phyloP scores from a whole-genome alignment of 2,113 vertebrate species.

The Oncorhynchus clarkii region DNA sequence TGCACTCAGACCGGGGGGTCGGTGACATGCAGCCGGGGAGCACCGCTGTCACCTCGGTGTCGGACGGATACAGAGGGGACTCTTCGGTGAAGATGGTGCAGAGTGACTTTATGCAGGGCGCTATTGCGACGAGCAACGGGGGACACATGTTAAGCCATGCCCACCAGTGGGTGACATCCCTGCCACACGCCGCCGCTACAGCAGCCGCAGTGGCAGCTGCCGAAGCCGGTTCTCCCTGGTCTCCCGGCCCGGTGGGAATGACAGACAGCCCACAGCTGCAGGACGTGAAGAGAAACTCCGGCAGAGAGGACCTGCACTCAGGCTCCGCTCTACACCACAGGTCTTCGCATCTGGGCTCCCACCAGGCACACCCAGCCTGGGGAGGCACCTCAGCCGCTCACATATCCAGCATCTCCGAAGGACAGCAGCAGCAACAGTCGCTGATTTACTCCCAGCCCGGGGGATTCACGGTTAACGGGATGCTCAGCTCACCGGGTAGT shows the following conservation, averaged over 20 bases:
- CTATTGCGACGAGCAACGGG: constrained; percentile 90
- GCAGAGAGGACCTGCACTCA: constrained; percentile 84
- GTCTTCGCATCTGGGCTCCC: constrained; percentile 79
- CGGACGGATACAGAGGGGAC: constrained; percentile 86
- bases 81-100: constrained; percentile 89
- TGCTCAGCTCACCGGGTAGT: constrained; percentile 86
- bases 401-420: constrained; percentile 81
- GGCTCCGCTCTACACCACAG: constrained; percentile 87
- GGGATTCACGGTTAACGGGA: constrained; percentile 94
- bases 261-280: constrained; percentile 79
- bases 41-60: constrained; percentile 81
- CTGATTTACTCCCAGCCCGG: constrained; percentile 90
- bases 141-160: constrained; percentile 93
- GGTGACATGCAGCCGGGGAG: constrained; percentile 85
- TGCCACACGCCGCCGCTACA: constrained; percentile 89
- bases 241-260: constrained; percentile 80
- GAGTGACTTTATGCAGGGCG: constrained; percentile 93
- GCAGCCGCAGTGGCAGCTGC: constrained; percentile 85
- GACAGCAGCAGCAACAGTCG: constrained; percentile 82
- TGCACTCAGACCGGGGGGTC: constrained; percentile 84
- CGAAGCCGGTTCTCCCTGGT: constrained; percentile 85
- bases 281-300: constrained; percentile 83
- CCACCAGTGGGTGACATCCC: constrained; percentile 93
- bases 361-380: constrained; percentile 87
- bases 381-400: constrained; percentile 83